Percentiles rank a stretch among this genome's conserved stretches.
Conservation (phyloP, 2,113 vertebrate genomes). For the Oncorhynchus gorbuscha region DNA sequence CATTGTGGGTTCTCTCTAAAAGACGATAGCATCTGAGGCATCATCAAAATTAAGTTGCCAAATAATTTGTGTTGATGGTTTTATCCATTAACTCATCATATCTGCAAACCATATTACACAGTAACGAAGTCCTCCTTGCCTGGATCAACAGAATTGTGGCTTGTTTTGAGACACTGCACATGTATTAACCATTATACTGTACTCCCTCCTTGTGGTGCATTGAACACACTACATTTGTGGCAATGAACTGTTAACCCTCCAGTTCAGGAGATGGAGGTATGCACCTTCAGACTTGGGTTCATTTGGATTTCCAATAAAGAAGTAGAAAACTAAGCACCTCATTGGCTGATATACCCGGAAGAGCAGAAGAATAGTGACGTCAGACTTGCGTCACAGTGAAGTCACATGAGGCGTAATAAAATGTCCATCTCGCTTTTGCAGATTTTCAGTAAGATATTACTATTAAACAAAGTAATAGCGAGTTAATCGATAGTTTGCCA, state of each 20-base stretch:
- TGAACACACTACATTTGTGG: background rate
- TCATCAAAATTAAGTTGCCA: too few relatives aligned
- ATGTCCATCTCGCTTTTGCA: background rate
- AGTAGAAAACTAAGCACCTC: background rate
- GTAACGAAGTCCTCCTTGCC: too few relatives aligned
- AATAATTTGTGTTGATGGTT: too few relatives aligned
- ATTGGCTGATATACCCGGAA: constrained; percentile 15
- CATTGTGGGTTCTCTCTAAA: too few relatives aligned
- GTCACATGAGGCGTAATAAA: constrained; percentile 59
- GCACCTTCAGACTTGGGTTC: background rate
- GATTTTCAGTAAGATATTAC: background rate
- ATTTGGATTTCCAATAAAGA: background rate
- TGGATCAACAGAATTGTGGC: too few relatives aligned
- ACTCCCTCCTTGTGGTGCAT: background rate
- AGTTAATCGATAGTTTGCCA: too few relatives aligned
- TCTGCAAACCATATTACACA: too few relatives aligned
- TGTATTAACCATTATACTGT: background rate
- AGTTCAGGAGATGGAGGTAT: background rate
- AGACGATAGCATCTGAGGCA: too few relatives aligned
- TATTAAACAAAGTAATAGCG: background rate
- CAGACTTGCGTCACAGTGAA: constrained; percentile 2
- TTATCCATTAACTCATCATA: too few relatives aligned
- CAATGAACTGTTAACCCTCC: background rate
- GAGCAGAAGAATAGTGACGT: constrained; percentile 2
- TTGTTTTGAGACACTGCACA: background rate